Conservation (phyloP, 2,888 invertebrate species). For the Muschampia plurimacula region DNA sequence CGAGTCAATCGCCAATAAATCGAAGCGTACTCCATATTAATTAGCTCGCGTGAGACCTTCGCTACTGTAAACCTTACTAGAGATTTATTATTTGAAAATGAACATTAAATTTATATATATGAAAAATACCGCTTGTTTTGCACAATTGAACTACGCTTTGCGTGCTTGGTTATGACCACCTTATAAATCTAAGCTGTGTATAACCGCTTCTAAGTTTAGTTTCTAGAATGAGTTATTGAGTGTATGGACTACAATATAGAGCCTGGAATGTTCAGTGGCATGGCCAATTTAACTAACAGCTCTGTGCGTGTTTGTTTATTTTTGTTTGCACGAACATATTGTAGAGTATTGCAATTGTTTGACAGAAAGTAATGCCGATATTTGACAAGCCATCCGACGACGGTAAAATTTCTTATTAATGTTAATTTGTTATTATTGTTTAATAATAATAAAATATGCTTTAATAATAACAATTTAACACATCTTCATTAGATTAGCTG, state of each 20-base stretch:
- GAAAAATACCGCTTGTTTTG: conserved; percentile 64
- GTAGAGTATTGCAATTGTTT: not conserved
- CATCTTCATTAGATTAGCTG: no score
- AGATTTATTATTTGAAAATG: conserved; percentile 65
- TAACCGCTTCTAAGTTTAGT: conserved; percentile 35
- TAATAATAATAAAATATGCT: no score
- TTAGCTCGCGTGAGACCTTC: conserved; percentile 73
- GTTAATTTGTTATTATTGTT: no score
- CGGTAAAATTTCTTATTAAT: no score
- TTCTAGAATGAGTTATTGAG: conserved; percentile 33
- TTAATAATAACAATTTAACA: no score
- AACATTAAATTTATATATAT: conserved; percentile 72
- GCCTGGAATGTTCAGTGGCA: conserved; percentile 15
- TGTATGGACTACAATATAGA: conserved; percentile 27
- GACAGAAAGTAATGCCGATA: not conserved
- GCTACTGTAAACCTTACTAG: conserved; percentile 68
- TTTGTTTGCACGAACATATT: not conserved
- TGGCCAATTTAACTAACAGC: conserved; percentile 15
- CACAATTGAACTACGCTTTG: conserved; percentile 48
- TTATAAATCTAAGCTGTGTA: conserved; percentile 44
- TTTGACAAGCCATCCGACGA: no score
- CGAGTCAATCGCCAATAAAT: conserved; percentile 67
- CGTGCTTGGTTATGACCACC: conserved; percentile 50
- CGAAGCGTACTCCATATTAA: conserved; percentile 77
- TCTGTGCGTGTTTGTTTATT: not conserved